These are phyloP conservation scores for Saccostrea cuccullata DNA, from an alignment of 1,140 invertebrate species.

Conservation along the genomic window DNA sequence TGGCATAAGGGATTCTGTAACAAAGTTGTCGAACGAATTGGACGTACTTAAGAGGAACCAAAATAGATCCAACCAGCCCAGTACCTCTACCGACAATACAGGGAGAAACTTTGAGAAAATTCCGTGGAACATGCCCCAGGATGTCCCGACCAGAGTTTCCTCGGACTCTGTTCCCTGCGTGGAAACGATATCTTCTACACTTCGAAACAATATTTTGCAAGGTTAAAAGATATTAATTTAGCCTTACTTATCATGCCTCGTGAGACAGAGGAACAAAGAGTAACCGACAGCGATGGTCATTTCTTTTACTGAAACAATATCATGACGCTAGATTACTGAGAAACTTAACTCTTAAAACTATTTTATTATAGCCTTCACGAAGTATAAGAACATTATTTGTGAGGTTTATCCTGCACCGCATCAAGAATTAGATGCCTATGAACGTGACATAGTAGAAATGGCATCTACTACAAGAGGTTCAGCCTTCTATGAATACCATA, in stretches of 20 bases:
- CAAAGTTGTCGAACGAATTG: no score
- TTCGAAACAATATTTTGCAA: not conserved
- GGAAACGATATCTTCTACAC: not conserved
- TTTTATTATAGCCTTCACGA: not conserved
- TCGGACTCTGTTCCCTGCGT: not conserved
- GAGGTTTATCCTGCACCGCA: slow-evolving; percentile 28
- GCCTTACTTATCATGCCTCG: not conserved
- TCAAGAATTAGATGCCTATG: slow-evolving; percentile 49
- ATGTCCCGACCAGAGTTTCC: not conserved
- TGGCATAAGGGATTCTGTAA: no score
- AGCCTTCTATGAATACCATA: slow-evolving; percentile 52
- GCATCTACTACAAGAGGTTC: not conserved
- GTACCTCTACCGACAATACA: no score
- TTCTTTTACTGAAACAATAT: no score
- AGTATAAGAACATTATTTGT: slow-evolving; percentile 56
- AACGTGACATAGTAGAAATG: slow-evolving; percentile 50
- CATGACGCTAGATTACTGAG: no score
- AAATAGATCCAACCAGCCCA: no score
- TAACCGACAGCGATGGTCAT: not conserved
- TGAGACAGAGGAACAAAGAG: not conserved
- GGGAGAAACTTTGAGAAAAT: no score
- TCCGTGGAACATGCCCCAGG: no score
- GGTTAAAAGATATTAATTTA: not conserved
- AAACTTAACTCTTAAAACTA: not conserved
- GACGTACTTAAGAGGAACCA: no score